These are phyloP conservation scores for Neolamprologus longior DNA, from an alignment of 2,113 vertebrate species.

Conservation along the genomic window DNA sequence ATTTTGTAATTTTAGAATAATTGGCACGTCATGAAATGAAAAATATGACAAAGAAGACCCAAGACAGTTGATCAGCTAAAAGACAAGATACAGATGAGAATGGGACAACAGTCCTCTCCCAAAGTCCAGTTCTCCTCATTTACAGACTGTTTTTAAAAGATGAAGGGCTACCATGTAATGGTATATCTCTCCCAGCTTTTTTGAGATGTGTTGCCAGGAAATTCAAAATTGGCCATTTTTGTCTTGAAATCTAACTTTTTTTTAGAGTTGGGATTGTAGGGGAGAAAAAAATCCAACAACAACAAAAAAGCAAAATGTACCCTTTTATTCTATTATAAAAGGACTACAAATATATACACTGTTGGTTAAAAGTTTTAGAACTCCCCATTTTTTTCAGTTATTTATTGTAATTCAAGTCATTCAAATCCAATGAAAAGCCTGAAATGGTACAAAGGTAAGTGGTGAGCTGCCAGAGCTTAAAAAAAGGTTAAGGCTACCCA, in stretches of 20 bases:
- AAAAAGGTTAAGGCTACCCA: background rate
- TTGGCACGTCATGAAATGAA: background rate
- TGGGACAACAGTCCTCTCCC: background rate
- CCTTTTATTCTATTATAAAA: background rate
- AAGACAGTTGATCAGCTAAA: background rate
- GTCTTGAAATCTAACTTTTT: background rate
- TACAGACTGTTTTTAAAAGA: background rate
- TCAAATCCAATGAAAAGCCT: background rate
- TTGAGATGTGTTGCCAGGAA: background rate
- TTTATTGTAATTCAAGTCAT: background rate
- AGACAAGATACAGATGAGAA: background rate
- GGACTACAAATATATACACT: background rate
- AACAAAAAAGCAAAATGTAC: background rate
- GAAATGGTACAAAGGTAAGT: background rate
- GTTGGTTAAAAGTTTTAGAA: background rate
- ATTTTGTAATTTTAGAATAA: background rate
- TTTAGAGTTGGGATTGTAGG: background rate
- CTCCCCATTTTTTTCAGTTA: background rate
- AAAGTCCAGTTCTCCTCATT: background rate
- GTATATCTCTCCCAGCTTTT: background rate
- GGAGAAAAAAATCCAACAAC: background rate
- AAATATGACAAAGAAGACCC: background rate
- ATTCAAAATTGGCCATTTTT: background rate
- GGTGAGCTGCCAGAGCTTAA: background rate
- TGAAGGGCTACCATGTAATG: background rate